Evolutionary conservation across 2,888 invertebrate species (phyloP).

Genomic region (Melanostoma mellinum): DNA sequence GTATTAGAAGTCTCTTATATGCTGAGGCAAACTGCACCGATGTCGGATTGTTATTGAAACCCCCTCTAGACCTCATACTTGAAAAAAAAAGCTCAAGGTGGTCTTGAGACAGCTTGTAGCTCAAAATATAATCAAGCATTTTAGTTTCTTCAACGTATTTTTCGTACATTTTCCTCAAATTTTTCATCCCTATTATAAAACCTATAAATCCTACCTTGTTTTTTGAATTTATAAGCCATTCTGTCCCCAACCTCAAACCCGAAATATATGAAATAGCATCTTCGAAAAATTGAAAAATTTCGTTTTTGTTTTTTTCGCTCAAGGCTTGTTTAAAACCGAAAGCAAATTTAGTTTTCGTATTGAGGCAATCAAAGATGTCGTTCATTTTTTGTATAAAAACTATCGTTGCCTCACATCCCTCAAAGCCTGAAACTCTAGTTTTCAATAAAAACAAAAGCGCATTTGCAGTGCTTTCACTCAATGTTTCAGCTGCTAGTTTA

Average conservation of each 20-base stretch:
- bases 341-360: slow-evolving; percentile 6
- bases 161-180: neutral
- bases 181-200: no score
- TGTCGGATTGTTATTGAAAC: no score
- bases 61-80: no score
- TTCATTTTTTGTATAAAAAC: slow-evolving; percentile 13
- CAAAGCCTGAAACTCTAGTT: neutral
- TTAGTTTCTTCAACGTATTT: neutral
- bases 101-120: neutral
- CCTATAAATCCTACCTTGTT: slow-evolving; percentile 7
- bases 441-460: neutral
- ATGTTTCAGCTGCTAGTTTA: neutral
- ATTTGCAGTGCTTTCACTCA: slow-evolving; percentile 17
- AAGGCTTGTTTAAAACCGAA: neutral
- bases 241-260: neutral
- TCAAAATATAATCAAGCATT: neutral
- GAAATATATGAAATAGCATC: neutral
- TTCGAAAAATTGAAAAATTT: slow-evolving; percentile 5
- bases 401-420: neutral
- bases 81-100: no score
- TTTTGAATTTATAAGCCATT: neutral
- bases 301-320: neutral
- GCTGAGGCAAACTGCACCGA: no score
- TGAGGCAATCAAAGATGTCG: slow-evolving; percentile 10
- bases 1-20: no score